phyloP scores from a whole-genome alignment of 1,140 invertebrate species.

The Grapholita molesta region DNA sequence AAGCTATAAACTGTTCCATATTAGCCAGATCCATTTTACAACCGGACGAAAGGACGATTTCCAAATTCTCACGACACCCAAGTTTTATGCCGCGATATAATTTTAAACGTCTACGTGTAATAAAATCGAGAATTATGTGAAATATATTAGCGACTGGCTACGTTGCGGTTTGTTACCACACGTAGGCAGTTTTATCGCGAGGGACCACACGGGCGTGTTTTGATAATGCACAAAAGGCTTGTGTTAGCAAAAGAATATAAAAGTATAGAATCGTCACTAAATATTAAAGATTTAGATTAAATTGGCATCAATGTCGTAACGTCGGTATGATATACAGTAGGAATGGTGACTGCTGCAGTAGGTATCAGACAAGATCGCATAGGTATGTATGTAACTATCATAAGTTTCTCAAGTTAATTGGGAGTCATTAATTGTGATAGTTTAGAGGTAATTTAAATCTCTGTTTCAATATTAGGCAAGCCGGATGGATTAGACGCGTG shows the following conservation, averaged over 20 bases:
- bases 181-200: constrained; percentile 11
- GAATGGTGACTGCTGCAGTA: no score
- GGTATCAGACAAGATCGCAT: no score
- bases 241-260: neutral
- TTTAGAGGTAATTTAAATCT: no score
- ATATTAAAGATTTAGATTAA: neutral
- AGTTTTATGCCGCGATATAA: constrained; percentile 3
- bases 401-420: no score
- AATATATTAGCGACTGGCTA: neutral
- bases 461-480: no score
- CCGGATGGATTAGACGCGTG: no score
- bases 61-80: constrained; percentile 5
- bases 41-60: neutral
- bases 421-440: no score
- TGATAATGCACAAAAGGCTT: constrained; percentile 22
- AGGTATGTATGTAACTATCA: no score
- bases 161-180: constrained; percentile 11
- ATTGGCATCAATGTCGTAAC: neutral
- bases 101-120: constrained; percentile 6
- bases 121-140: constrained; percentile 11
- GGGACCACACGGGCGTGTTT: constrained; percentile 18
- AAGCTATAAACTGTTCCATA: neutral
- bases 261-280: neutral
- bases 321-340: no score
- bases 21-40: neutral